Conservation (phyloP, 2,797 vertebrate genomes). For the Pteropus rufus region DNA sequence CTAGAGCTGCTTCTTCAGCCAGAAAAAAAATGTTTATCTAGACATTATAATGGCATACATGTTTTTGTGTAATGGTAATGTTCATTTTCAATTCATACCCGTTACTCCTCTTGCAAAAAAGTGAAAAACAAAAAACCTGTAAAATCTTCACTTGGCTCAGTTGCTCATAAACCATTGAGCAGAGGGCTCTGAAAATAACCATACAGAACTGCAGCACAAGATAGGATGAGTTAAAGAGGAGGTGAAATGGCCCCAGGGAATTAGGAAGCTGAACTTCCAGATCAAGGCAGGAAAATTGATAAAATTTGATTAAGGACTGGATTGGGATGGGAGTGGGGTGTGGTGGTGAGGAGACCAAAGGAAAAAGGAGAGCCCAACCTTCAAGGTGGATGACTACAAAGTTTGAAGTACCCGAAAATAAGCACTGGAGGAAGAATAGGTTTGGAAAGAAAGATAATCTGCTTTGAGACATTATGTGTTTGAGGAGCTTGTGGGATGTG, state of each 20-base stretch:
- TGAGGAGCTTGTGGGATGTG: neutral
- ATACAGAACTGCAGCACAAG: neutral
- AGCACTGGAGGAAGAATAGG: neutral
- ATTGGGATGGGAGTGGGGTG: neutral
- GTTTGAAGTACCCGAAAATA: neutral
- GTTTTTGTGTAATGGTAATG: conserved; percentile 23
- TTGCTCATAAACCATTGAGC: neutral
- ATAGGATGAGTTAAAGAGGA: neutral
- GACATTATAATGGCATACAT: neutral
- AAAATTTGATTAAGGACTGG: neutral
- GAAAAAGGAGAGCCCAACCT: neutral
- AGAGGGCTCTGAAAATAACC: neutral
- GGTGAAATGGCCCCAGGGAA: neutral
- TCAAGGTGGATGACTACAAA: neutral
- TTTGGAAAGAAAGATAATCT: neutral
- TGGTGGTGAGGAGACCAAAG: neutral
- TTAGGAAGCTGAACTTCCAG: neutral
- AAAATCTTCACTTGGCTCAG: neutral
- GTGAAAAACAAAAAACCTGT: neutral
- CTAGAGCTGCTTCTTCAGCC: neutral
- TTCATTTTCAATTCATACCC: neutral
- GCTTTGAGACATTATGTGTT: neutral
- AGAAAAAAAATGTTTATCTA: neutral
- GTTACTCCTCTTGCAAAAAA: neutral
- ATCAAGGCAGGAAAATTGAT: neutral